phyloP scores from a whole-genome alignment of 2,113 vertebrate species.

The Mohoua ochrocephala region DNA sequence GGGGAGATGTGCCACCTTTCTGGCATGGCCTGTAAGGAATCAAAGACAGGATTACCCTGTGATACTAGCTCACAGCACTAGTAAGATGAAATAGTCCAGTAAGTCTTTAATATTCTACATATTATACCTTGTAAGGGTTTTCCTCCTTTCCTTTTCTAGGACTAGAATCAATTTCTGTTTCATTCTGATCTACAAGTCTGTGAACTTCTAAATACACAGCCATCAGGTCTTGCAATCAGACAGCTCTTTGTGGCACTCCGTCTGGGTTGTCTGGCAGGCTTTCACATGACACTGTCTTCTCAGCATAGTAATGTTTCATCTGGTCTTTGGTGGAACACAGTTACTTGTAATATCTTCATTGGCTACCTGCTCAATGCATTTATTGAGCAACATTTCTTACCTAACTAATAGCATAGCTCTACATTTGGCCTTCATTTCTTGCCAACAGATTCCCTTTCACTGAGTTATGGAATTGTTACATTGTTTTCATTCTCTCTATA shows the following conservation, averaged over 20 bases:
- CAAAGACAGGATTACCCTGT: neutral
- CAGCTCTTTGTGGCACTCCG: neutral
- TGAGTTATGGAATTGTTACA: neutral
- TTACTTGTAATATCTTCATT: neutral
- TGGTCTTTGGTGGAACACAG: neutral
- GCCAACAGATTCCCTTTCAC: neutral
- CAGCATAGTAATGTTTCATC: constrained; percentile 2
- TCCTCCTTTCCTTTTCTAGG: neutral
- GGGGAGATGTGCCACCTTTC: neutral
- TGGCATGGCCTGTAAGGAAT: neutral
- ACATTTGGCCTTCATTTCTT: neutral
- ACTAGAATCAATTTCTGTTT: neutral
- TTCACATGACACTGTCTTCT: constrained; percentile 17
- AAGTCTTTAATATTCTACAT: neutral
- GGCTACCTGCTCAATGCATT: neutral
- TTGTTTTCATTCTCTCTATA: neutral
- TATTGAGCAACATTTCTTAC: neutral
- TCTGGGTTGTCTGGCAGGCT: constrained; percentile 22
- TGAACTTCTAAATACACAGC: constrained; percentile 16
- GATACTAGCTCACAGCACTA: neutral
- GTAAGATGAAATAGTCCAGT: neutral
- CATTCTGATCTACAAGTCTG: neutral
- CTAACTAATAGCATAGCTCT: neutral
- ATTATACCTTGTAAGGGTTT: neutral
- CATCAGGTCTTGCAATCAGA: neutral